These are phyloP conservation scores for Rissa tridactyla DNA, from an alignment of 2,113 vertebrate species.

Conservation along the genomic window DNA sequence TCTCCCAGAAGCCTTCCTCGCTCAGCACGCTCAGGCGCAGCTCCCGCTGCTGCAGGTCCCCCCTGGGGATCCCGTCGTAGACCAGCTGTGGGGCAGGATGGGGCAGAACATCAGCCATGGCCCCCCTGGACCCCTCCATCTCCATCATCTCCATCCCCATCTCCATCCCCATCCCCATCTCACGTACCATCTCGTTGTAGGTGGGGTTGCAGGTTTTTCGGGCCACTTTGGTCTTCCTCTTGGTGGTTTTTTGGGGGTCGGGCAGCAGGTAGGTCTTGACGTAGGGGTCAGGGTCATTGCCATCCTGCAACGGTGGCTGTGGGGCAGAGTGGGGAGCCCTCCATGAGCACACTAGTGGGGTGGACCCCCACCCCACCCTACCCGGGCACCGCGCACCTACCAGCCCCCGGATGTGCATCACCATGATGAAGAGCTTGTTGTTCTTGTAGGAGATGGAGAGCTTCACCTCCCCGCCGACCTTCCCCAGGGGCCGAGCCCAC, in stretches of 20 bases:
- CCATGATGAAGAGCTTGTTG: conserved; percentile 97
- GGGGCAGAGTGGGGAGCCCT: not conserved
- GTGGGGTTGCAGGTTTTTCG: conserved; percentile 97
- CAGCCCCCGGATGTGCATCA: conserved; percentile 95
- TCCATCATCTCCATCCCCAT: fast-evolving
- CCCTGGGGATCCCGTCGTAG: conserved; percentile 89
- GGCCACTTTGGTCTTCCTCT: conserved; percentile 96
- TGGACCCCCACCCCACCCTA: fast-evolving
- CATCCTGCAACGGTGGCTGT: conserved; percentile 89
- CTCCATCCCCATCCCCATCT: fast-evolving
- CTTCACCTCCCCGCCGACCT: conserved; percentile 90
- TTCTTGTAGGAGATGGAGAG: conserved; percentile 94
- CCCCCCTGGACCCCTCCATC: fast-evolving
- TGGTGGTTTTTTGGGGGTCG: conserved; percentile 94
- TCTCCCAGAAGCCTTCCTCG: conserved; percentile 96
- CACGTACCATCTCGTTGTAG: conserved; percentile 93
- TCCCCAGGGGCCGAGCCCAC: conserved; percentile 83
- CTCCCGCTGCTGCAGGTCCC: conserved; percentile 91
- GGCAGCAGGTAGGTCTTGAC: conserved; percentile 97
- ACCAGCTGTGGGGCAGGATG: conserved; percentile 77
- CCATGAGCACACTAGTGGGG: fast-evolving
- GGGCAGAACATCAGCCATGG: not conserved
- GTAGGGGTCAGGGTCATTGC: conserved; percentile 93
- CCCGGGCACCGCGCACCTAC: conserved; percentile 63
- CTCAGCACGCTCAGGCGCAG: conserved; percentile 92